These are phyloP conservation scores for Percopsis transmontana DNA, from an alignment of 2,113 vertebrate genomes.

Conservation along the genomic window DNA sequence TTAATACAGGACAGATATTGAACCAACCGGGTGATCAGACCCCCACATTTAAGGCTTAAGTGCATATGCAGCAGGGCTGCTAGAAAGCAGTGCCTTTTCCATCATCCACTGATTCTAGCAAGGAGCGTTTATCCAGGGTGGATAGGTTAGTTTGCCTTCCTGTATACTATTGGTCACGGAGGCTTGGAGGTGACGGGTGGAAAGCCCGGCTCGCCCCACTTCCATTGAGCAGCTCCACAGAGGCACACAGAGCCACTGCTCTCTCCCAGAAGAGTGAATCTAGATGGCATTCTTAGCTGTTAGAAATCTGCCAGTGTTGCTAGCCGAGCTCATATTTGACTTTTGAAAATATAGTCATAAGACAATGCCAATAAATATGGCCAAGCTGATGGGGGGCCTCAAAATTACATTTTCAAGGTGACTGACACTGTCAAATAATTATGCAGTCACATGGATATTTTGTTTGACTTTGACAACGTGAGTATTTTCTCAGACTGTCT, in stretches of 20 bases:
- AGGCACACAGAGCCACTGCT: conserved; percentile 35
- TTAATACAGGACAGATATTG: conserved; percentile 4
- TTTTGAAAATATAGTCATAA: no score
- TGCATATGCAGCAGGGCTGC: conserved; percentile 23
- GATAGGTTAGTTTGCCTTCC: conserved; percentile 45
- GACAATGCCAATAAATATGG: no score
- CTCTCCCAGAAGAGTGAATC: conserved; percentile 55
- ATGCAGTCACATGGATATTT: conserved; percentile 18
- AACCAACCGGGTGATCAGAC: conserved; percentile 18
- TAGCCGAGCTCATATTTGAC: no score
- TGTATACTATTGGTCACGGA: conserved; percentile 59
- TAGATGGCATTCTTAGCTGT: conserved; percentile 60
- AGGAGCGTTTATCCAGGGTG: conserved; percentile 58
- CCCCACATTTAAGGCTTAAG: conserved; percentile 31
- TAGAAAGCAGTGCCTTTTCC: conserved; percentile 18
- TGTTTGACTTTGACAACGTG: conserved; percentile 28
- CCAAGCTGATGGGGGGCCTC: no score
- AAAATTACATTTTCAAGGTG: no score
- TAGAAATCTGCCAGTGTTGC: conserved; percentile 22
- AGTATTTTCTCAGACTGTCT: conserved; percentile 39
- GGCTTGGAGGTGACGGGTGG: conserved; percentile 58
- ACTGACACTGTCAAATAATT: conserved; percentile 22
- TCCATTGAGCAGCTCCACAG: conserved; percentile 37
- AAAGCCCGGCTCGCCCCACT: conserved; percentile 51
- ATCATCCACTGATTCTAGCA: conserved; percentile 32